Evolutionary conservation across 2,113 vertebrate species (phyloP), one percentile per base, ranked within the genome.

Genomic region (Erinaceus europaeus): DNA sequence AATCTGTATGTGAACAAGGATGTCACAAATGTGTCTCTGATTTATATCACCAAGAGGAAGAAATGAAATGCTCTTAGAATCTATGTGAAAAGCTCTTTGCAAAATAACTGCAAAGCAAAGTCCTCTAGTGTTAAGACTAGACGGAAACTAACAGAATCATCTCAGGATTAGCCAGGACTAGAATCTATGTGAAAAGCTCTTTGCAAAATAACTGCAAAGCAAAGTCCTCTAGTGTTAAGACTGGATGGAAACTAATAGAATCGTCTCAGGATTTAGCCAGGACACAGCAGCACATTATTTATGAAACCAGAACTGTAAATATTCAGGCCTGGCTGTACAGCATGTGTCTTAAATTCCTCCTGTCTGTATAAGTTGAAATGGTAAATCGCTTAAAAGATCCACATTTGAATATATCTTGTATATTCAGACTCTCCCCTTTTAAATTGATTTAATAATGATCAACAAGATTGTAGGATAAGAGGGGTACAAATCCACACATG

Each of bases 1-100:
- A 62, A 93, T 91, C 90, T 94, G 90, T 80, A 91, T 53, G 55
- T 80, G 69, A 44, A 88, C 78, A 88, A 69, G 75, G 55, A 79
- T 27, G 68, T 85, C 46, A 53, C 67, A 90, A 91, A 90, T 69
- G 50, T 62, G 78, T 78, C 75, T 89, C 57, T 74, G 75, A 81
- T 82, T 94, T 91, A 48, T 40, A 74, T 72, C 69, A 82, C 9
- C 9, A 23, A 75, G 75, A 79, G n/a, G 61, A 80, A 57, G 72
- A 83, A 90, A 79, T 78, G 44, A 76, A 72, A 81, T 27, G 69
- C 46, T n/a, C 50, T 80, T 59, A 90, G 80, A 50, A 80, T 67
- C 67, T 84, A 62, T 77, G 57, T 80, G 77, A 57, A 84, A 90
- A 89, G 50, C 52, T 65, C 44, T 93, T 93, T 71, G 42, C 65